Base-by-base conservation (phyloP, 2,797 vertebrate species). In the Synaphobranchus kaupii region DNA sequence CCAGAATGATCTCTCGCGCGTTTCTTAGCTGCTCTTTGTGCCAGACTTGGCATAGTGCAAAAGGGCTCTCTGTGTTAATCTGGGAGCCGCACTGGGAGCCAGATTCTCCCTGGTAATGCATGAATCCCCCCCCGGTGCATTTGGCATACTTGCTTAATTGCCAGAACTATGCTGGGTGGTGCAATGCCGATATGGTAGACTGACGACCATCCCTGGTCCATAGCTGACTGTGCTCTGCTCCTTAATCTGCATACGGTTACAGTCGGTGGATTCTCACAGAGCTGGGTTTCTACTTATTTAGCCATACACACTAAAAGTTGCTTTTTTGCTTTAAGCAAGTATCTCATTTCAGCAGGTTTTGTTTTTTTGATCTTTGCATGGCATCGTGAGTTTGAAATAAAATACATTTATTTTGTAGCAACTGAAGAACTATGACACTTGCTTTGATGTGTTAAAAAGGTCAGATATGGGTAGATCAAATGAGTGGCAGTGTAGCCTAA, bases 21-120 rank as follows among this genome's bases (percentile, higher is more conserved):
- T 20, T 84, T 63, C 63, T 71, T 47, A 68, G 87, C 54, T 47
- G 47, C 58, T 85, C 60, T 88, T 87, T 90, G 84, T 87, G 73
- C 85, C 28, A 47, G 25, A 7, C 34, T 83, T 89, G 84, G 86
- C 88, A 87, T 39, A 17, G 60, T 3, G 22, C 54, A 20, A 76
- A 58, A 44, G 60, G 63, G 56, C 86, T 82, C 48, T 82, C 86
- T 87, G 39, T 63, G 25, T 66, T 66, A 20, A 66, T 60, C 83
- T 66, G 56, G 3, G n/a, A 48, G 48, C 20, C 39, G 25, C 34
- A 10, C 56, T 47, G 56, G 56, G 9, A n/a, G 83, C 83, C 58
- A 60, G 58, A 63, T 84, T 84, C 58, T 60, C 3, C 52, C 52
- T 58, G 54, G 47, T 34, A 84, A 60, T 20, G 20, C 17, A 58